These are phyloP conservation scores for Spongia lamella DNA, from an alignment of 37 sponge, comb jelly and placozoan genomes.

Conservation along the genomic window DNA sequence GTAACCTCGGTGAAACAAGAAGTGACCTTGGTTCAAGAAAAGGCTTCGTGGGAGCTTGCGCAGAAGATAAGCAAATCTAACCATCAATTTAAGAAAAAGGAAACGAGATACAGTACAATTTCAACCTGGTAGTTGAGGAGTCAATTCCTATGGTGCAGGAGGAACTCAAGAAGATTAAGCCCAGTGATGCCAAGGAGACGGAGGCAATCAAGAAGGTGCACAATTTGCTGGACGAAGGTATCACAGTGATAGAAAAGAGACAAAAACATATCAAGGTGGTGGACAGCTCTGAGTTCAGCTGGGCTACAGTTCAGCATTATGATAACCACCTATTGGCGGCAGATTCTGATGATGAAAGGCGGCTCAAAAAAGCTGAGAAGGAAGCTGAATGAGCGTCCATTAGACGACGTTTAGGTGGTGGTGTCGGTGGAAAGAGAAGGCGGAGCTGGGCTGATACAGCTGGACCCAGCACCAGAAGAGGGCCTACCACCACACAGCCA, in stretches of 20 bases:
- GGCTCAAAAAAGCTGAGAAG: slow-evolving; percentile 2
- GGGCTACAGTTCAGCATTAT: neutral
- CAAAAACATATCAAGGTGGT: slow-evolving; percentile 8
- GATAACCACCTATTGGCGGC: slow-evolving; percentile 6
- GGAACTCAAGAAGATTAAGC: neutral
- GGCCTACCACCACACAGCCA: too few relatives aligned
- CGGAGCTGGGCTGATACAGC: too few relatives aligned
- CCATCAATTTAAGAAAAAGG: neutral
- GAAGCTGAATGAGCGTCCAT: neutral
- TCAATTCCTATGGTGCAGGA: too few relatives aligned
- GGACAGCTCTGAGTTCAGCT: slow-evolving; percentile 9
- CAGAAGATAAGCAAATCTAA: too few relatives aligned
- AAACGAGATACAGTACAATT: slow-evolving; percentile 6
- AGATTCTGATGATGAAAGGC: slow-evolving; percentile 14
- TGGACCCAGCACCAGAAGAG: too few relatives aligned
- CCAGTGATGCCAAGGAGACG: too few relatives aligned
- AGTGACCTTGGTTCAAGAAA: too few relatives aligned
- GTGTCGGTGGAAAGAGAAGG: too few relatives aligned
- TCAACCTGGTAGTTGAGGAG: too few relatives aligned
- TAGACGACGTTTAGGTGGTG: too few relatives aligned
- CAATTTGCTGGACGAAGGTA: slow-evolving; percentile 10
- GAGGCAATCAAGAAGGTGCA: slow-evolving; percentile 1
- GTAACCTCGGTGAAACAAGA: too few relatives aligned
- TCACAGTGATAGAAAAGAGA: neutral
- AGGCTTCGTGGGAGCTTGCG: too few relatives aligned